Percentiles rank a stretch among this genome's conserved stretches.
Evolutionary conservation across 1,140 invertebrate species (phyloP).

Genomic region (Trinorchestia longiramus): DNA sequence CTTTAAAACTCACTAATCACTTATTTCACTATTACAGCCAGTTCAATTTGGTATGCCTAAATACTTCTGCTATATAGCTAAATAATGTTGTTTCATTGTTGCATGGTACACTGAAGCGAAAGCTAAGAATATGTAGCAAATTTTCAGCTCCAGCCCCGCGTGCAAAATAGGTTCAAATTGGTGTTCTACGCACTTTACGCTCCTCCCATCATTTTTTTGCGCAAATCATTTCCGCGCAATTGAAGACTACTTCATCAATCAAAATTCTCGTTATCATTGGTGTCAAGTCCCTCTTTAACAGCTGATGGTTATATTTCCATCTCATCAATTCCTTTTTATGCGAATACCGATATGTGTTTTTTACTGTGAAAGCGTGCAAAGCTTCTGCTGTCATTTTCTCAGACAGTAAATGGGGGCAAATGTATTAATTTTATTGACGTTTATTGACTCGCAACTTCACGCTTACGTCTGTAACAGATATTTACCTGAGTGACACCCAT

Average conservation of each 20-base stretch:
- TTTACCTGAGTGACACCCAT: not conserved
- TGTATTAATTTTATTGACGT: not conserved
- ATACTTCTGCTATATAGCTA: too few species aligned
- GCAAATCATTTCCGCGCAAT: not conserved
- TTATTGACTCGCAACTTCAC: not conserved
- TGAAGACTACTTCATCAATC: not conserved
- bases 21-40: too few species aligned
- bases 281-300: not conserved
- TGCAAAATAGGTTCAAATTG: not conserved
- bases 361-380: not conserved
- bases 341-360: not conserved
- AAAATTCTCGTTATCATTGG: not conserved
- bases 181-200: not conserved
- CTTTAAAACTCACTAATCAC: too few species aligned
- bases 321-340: not conserved
- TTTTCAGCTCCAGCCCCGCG: not conserved
- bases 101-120: not conserved
- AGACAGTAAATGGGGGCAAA: not conserved
- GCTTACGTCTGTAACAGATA: not conserved
- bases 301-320: not conserved
- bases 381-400: not conserved
- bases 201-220: not conserved
- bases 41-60: too few species aligned
- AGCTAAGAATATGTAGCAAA: not conserved
- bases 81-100: not conserved